These are phyloP conservation scores for Agelas oroides DNA, from an alignment of 37 sponge, comb jelly and placozoan genomes.

Conservation along the genomic window DNA sequence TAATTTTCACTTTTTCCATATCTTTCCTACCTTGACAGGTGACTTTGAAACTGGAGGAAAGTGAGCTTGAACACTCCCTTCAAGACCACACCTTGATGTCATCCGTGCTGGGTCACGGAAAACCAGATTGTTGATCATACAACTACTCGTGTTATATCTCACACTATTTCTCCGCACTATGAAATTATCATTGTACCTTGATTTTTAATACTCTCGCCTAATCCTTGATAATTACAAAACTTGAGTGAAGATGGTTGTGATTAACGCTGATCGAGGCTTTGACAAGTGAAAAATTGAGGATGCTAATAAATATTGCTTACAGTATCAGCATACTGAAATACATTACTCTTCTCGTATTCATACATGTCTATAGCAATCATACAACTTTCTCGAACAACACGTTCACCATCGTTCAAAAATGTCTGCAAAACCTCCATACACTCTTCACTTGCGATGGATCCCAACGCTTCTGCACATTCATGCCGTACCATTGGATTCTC, in stretches of 20 bases:
- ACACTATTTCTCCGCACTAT: no score
- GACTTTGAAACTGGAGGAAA: constrained; percentile 66
- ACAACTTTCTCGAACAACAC: constrained; percentile 96
- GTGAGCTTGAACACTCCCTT: constrained; percentile 75
- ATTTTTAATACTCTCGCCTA: no score
- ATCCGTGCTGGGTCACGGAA: constrained; percentile 54
- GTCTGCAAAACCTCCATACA: constrained; percentile 68
- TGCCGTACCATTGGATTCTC: constrained; percentile 93
- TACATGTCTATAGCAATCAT: constrained; percentile 96
- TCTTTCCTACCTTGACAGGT: constrained; percentile 40
- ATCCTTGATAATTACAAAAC: no score
- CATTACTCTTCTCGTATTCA: constrained; percentile 68
- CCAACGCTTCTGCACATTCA: constrained; percentile 99
- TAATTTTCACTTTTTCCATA: no score
- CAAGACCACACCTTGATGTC: constrained; percentile 84
- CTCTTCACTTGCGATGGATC: constrained; percentile 88
- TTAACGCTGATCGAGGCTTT: no score
- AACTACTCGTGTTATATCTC: no score
- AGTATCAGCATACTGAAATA: constrained; percentile 94
- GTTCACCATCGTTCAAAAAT: constrained; percentile 75
- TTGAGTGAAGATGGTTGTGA: no score
- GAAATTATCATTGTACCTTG: no score
- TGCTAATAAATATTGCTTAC: not conserved
- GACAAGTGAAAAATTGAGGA: no score
- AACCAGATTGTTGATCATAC: not conserved